Conservation (phyloP, 2,113 vertebrate species). For the Pontoporia blainvillei region DNA sequence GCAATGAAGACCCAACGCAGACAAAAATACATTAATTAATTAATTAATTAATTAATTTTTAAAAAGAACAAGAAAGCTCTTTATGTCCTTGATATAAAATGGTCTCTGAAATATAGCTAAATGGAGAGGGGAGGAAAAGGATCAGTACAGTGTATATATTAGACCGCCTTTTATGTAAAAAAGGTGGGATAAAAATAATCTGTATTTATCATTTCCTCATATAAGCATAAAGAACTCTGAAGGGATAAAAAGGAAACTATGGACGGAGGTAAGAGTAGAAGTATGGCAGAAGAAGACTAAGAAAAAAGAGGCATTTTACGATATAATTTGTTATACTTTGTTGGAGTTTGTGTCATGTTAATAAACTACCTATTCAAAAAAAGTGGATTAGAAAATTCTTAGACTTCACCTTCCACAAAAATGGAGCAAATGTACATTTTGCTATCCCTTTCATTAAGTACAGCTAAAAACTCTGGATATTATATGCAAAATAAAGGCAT, state of each 20-base stretch:
- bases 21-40: too few species aligned
- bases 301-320: background rate
- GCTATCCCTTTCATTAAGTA: background rate
- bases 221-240: background rate
- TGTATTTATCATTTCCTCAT: background rate
- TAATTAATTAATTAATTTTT: too few species aligned
- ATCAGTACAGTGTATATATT: background rate
- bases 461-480: background rate
- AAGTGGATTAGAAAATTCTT: background rate
- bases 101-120: background rate
- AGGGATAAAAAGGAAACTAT: background rate
- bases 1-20: too few species aligned
- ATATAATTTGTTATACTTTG: background rate
- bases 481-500: background rate
- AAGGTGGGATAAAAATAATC: background rate
- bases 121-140: background rate
- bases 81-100: background rate
- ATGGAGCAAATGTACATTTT: background rate
- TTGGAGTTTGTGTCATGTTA: background rate
- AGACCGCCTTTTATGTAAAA: background rate
- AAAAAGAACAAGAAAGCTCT: background rate
- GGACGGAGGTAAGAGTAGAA: background rate
- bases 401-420: background rate
- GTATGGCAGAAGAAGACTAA: background rate
- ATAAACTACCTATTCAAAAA: background rate